These are phyloP conservation scores for Sarcophaga peregrina DNA, from an alignment of 1,140 invertebrate genomes.

Conservation along the genomic window DNA sequence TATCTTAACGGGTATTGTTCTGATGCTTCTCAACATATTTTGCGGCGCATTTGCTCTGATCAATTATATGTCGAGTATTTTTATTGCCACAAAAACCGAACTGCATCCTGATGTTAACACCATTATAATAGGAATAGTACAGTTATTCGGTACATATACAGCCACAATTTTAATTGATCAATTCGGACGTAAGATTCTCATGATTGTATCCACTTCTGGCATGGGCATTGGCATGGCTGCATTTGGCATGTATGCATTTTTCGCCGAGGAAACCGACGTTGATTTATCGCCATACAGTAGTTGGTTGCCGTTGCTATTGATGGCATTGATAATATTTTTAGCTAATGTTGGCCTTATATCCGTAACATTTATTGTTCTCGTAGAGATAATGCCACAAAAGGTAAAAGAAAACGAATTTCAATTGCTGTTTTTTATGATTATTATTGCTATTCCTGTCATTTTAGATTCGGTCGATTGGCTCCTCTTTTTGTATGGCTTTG, in stretches of 20 bases:
- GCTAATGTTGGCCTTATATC: slow-evolving; percentile 57
- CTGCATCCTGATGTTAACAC: slow-evolving; percentile 70
- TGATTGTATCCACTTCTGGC: slow-evolving; percentile 54
- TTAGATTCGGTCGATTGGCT: slow-evolving; percentile 53
- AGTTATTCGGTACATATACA: slow-evolving; percentile 67
- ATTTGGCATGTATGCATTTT: slow-evolving; percentile 58
- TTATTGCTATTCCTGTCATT: neutral
- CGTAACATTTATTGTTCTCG: slow-evolving; percentile 59
- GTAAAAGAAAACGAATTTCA: slow-evolving; percentile 30
- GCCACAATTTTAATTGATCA: slow-evolving; percentile 60
- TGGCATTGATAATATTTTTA: slow-evolving; percentile 59
- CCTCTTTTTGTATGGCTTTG: slow-evolving; percentile 55
- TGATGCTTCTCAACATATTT: slow-evolving; percentile 59
- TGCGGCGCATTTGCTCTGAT: slow-evolving; percentile 59
- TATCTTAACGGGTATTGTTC: slow-evolving; percentile 53
- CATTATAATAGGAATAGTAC: slow-evolving; percentile 69
- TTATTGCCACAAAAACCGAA: slow-evolving; percentile 71
- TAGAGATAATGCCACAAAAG: slow-evolving; percentile 56
- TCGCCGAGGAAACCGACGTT: slow-evolving; percentile 50
- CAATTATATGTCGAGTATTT: slow-evolving; percentile 71
- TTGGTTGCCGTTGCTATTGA: slow-evolving; percentile 57
- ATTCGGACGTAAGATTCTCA: slow-evolving; percentile 55
- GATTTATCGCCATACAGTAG: slow-evolving; percentile 50
- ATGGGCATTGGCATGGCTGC: slow-evolving; percentile 51
- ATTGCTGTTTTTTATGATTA: neutral